These are phyloP conservation scores for Ryuthela nishihirai DNA, from an alignment of 2,888 invertebrate species.

Conservation along the genomic window DNA sequence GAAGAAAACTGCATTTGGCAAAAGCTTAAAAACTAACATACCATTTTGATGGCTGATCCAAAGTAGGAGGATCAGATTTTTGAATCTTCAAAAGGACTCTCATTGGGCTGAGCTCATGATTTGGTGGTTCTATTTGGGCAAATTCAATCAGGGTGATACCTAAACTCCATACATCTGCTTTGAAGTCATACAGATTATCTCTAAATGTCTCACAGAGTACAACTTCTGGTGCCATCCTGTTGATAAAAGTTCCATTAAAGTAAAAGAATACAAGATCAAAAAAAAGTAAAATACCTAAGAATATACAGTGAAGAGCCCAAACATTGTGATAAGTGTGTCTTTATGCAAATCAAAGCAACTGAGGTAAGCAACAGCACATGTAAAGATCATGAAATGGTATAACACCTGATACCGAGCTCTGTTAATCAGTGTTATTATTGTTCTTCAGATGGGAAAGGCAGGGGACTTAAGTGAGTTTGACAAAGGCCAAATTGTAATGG, in stretches of 20 bases:
- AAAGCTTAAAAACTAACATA: conserved; percentile 31
- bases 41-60: conserved; percentile 74
- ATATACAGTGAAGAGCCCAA: too few species aligned
- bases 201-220: conserved; percentile 98
- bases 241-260: background rate
- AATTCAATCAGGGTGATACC: conserved; percentile 98
- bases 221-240: conserved; percentile 58
- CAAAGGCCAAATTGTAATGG: too few species aligned
- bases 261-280: background rate
- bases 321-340: too few species aligned
- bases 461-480: too few species aligned
- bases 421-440: too few species aligned
- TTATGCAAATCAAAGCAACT: too few species aligned
- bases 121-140: conserved; percentile 98
- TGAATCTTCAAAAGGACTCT: conserved; percentile 96
- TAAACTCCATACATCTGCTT: conserved; percentile 95
- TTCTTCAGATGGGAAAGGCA: too few species aligned
- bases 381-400: too few species aligned
- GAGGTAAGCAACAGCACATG: too few species aligned
- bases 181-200: conserved; percentile 96
- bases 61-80: conserved; percentile 92
- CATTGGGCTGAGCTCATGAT: conserved; percentile 99
- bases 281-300: too few species aligned
- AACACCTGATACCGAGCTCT: too few species aligned
- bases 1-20: background rate